Base-by-base conservation (phyloP, 1,140 invertebrate genomes). In the Aphelinus certus region DNA sequence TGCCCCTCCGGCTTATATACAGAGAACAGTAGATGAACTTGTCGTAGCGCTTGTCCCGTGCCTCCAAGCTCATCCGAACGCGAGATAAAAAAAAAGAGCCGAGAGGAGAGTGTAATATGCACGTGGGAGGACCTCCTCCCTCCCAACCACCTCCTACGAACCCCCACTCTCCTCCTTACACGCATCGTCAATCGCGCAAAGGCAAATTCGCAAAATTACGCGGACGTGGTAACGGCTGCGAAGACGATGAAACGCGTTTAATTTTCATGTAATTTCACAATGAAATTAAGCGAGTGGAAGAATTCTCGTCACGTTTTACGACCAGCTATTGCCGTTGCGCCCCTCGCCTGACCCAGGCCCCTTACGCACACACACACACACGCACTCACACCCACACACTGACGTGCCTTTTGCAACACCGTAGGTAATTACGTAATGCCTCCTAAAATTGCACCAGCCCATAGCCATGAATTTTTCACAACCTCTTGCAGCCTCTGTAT, bases 211-310 rank as follows among this genome's bases (percentile, higher is more conserved):
- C 3, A 46, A 48, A 45, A 48, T n/a, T 48, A 1, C 7, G 10
- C 45, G 10, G 1, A 3, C 3, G 10, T 9, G 9, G 62, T 10
- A n/a, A 10, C 3, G 55, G 46, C 53, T 7, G 66, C 66, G 45
- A 3, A 47, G 26, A 26, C 4, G 26, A 3, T 53, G 42, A 48
- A 42, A 57, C 26, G 46, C 3, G 9, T 71, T 55, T 70, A 61
- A 61, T 70, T 70, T 68, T 45, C 66, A 68, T 68, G 53, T 58
- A 68, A 58, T 68, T 58, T 68, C 55, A n/a, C 47, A 71, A 71
- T 62, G 58, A 62, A 62, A 71, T 62, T 62, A 62, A 45, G 43
- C 26, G 4, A 3, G 10, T 58, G 55, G 42, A 71, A 62, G 60
- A 61, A 71, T 71, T 71, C 58, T 55, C 58, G 3, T 62, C 58